Conservation (phyloP, 2,113 vertebrate genomes). For the Dicerorhinus sumatrensis region DNA sequence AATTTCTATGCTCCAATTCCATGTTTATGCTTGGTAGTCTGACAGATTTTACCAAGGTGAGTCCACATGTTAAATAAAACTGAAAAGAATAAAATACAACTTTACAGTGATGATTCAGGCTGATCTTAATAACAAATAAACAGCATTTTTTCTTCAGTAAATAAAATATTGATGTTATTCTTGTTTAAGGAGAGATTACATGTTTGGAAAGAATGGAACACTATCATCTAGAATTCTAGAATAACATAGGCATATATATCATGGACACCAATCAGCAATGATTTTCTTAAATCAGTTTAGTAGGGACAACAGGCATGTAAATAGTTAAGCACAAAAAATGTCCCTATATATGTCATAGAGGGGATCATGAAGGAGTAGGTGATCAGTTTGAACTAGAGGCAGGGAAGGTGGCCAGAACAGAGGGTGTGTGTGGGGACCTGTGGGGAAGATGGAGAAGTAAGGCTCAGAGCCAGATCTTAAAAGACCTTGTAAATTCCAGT, state of each 20-base stretch:
- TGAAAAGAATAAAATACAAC: slow-evolving; percentile 65
- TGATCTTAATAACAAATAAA: slow-evolving; percentile 77
- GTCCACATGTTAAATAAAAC: slow-evolving; percentile 49
- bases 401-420: not conserved
- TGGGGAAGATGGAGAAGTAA: not conserved
- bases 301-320: not conserved
- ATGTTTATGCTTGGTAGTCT: slow-evolving; percentile 11
- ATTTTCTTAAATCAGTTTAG: slow-evolving; percentile 55
- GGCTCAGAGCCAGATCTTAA: not conserved
- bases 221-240: slow-evolving; percentile 50
- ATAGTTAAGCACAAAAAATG: not conserved
- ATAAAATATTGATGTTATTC: slow-evolving; percentile 76
- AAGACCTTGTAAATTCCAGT: not conserved
- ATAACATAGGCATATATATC: slow-evolving; percentile 49
- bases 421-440: not conserved
- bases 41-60: slow-evolving; percentile 57
- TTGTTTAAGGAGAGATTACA: slow-evolving; percentile 67
- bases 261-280: slow-evolving; percentile 56
- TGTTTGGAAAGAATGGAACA: slow-evolving; percentile 76
- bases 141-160: slow-evolving; percentile 25
- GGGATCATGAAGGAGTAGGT: not conserved
- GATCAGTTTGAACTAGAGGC: not conserved
- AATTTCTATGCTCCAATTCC: slow-evolving; percentile 25
- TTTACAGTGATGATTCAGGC: slow-evolving; percentile 66
- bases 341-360: not conserved